Conservation (phyloP, 2,888 invertebrate genomes). For the Cremastobaeus sp. region DNA sequence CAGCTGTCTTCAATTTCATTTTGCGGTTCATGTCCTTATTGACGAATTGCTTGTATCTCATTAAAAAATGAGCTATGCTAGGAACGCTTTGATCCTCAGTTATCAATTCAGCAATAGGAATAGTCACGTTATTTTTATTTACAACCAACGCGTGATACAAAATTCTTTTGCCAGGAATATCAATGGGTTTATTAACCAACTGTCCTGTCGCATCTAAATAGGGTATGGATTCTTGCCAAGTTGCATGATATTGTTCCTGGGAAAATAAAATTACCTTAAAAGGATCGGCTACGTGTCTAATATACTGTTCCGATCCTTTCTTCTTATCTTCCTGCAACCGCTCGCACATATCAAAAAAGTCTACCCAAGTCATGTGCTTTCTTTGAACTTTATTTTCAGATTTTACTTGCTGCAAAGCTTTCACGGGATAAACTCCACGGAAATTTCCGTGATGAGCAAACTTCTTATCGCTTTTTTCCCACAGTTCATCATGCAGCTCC, state of each 20-base stretch:
- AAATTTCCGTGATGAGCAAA: too few relatives aligned
- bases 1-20: constrained; percentile 5
- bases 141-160: constrained; percentile 24
- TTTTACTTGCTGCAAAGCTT: constrained; percentile 12
- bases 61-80: constrained; percentile 2
- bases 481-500: too few relatives aligned
- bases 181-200: neutral
- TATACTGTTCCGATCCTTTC: neutral
- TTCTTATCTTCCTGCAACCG: neutral
- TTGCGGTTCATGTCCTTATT: neutral
- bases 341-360: constrained; percentile 7
- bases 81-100: constrained; percentile 10
- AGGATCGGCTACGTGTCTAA: neutral
- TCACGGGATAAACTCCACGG: neutral
- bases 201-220: constrained; percentile 12
- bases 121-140: constrained; percentile 2
- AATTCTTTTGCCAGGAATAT: neutral
- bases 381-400: neutral
- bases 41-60: constrained; percentile 8
- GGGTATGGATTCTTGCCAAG: neutral
- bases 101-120: constrained; percentile 22
- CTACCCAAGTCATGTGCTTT: neutral
- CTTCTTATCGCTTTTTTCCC: too few relatives aligned
- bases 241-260: neutral
- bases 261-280: neutral